Percentiles rank a stretch among this genome's conserved stretches.
Conservation (phyloP, 2,797 vertebrate species). For the Capromys pilorides region DNA sequence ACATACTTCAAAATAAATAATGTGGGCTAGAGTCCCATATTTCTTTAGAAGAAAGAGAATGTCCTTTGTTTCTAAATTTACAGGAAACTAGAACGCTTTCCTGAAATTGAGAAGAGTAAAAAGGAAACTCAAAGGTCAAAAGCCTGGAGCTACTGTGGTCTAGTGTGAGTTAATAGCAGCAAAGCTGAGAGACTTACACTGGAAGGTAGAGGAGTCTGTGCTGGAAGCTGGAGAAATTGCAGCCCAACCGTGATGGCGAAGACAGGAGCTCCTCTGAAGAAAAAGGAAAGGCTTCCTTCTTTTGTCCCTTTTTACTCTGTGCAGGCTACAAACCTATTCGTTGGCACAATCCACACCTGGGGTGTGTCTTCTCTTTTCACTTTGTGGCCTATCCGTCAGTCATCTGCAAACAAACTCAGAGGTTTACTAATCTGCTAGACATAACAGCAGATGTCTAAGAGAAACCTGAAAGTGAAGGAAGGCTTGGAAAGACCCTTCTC, state of each 20-base stretch:
- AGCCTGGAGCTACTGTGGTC: background rate
- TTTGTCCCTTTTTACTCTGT: background rate
- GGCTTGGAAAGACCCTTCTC: background rate
- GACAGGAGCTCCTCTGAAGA: background rate
- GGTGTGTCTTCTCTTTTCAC: background rate
- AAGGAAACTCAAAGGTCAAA: background rate
- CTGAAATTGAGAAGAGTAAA: background rate
- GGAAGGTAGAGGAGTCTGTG: background rate
- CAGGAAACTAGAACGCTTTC: background rate
- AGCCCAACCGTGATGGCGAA: too few relatives aligned
- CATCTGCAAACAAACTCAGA: background rate
- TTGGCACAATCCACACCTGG: background rate
- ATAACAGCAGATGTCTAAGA: background rate
- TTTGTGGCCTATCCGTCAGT: background rate
- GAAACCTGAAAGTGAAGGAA: background rate
- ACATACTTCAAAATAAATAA: background rate
- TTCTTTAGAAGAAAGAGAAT: background rate
- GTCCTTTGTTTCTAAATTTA: background rate
- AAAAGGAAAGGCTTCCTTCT: background rate
- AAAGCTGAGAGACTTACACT: background rate
- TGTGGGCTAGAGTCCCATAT: background rate
- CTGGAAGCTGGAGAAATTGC: too few relatives aligned
- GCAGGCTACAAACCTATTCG: background rate
- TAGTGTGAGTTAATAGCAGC: background rate
- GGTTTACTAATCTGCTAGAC: background rate